Conservation (phyloP, 2,797 vertebrate species). For the Pantherophis vulpinus region DNA sequence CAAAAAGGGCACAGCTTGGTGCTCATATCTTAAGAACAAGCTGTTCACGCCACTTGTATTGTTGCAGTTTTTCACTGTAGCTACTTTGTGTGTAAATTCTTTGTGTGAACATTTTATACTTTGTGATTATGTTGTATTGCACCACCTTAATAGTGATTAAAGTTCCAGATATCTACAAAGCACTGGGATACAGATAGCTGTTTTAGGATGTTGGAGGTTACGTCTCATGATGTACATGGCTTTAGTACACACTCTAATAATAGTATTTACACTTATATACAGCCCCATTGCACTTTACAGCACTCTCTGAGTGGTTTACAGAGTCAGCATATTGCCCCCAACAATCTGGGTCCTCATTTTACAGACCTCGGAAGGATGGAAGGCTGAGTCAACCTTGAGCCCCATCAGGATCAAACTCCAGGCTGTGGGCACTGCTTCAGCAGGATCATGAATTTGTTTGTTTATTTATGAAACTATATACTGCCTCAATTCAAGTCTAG, state of each 20-base stretch:
- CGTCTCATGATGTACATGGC: background rate
- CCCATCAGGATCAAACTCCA: background rate
- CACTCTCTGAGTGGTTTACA: background rate
- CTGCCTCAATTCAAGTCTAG: no score
- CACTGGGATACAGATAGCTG: background rate
- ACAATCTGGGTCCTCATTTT: background rate
- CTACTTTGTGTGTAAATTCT: background rate
- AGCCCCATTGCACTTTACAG: background rate
- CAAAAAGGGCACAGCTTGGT: background rate
- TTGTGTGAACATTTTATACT: background rate
- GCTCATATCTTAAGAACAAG: background rate
- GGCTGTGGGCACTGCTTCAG: background rate
- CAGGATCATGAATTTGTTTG: no score
- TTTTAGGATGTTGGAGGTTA: background rate
- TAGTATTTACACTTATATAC: background rate
- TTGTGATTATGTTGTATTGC: background rate
- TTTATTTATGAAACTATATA: no score
- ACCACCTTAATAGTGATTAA: background rate
- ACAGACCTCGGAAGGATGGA: background rate
- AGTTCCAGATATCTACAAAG: background rate
- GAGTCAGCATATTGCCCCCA: background rate
- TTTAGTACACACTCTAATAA: background rate
- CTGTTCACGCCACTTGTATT: background rate
- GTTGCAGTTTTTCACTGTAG: background rate
- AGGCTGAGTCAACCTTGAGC: background rate